These are phyloP conservation scores for Dorcus hopei DNA, from an alignment of 2,888 invertebrate species.

Conservation along the genomic window DNA sequence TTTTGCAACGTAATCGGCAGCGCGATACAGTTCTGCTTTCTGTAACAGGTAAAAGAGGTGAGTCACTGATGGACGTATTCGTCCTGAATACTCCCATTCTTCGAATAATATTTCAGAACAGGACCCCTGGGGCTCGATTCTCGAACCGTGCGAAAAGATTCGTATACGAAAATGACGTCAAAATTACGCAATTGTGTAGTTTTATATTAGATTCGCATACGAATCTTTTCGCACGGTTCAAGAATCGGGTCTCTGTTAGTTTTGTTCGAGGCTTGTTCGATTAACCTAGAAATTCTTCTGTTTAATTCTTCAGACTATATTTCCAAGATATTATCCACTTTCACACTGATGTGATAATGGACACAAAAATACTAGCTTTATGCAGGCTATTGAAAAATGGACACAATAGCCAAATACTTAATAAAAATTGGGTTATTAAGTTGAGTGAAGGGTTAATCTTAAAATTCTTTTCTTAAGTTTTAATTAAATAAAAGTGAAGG, in stretches of 20 bases:
- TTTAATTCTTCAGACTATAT: too few relatives aligned
- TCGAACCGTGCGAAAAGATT: too few relatives aligned
- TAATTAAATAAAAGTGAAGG: too few relatives aligned
- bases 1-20: slow-evolving; percentile 77
- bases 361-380: not conserved
- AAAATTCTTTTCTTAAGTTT: too few relatives aligned
- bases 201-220: too few relatives aligned
- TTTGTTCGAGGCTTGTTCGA: slow-evolving; percentile 59
- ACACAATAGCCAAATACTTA: not conserved
- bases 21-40: slow-evolving; percentile 67
- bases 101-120: slow-evolving; percentile 75
- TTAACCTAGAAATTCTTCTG: slow-evolving; percentile 51
- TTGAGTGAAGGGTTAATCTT: too few relatives aligned
- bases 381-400: not conserved
- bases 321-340: not conserved
- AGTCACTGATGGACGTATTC: slow-evolving; percentile 65
- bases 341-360: not conserved
- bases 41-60: slow-evolving; percentile 63
- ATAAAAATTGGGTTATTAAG: too few relatives aligned
- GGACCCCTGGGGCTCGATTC: too few relatives aligned
- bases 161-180: too few relatives aligned
- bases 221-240: too few relatives aligned
- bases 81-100: slow-evolving; percentile 86
- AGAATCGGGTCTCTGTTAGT: too few relatives aligned
- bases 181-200: too few relatives aligned